Base-by-base conservation (phyloP, 2,888 invertebrate species). In the Germaria angustata region DNA sequence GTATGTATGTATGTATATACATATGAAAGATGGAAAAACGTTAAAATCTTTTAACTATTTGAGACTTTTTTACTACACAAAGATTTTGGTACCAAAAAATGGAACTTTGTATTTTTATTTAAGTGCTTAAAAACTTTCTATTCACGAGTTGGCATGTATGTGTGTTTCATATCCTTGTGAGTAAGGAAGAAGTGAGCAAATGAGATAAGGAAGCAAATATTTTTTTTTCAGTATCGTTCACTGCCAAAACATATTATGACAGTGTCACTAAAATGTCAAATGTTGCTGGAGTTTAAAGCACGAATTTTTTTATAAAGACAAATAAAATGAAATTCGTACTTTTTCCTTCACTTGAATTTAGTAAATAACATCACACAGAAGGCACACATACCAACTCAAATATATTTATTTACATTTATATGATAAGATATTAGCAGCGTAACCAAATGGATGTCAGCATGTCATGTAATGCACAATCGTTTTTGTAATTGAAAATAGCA, bases 161-260 rank as follows among this genome's bases (percentile, higher is more conserved):
- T n/a, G n/a, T n/a, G 5, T 46, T 53, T 65, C 57, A 66, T 44
- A 76, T 59, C 36, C 69, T 72, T 57, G n/a, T 44, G 46, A 55
- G 51, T 49, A 46, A 15, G 2, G 36, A 57, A 24, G 39, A 41
- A 36, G 24, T 8, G 13, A 17, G 34, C 34, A 28, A 20, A 55
- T 9, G 9, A 57, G 44, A 71, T 59, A 71, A 71, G 53, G 8
- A 61, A 77, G 3, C 36, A 49, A 75, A 20, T 68, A 3, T 51
- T 39, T 59, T 49, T 1, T 28, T 15, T 11, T 41, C 32, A 41
- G 57, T 57, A 41, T 59, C 39, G 32, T 59, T 57, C 49, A 59
- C 66, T 72, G 77, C 81, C 81, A 81, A 81, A 77, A 81, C 81
- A 81, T 81, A 81, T 81, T 81, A 81, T 81, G 81, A 81, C 81